These are phyloP conservation scores for Chelidonichthys spinosus DNA, from an alignment of 2,797 vertebrate genomes.

Conservation along the genomic window DNA sequence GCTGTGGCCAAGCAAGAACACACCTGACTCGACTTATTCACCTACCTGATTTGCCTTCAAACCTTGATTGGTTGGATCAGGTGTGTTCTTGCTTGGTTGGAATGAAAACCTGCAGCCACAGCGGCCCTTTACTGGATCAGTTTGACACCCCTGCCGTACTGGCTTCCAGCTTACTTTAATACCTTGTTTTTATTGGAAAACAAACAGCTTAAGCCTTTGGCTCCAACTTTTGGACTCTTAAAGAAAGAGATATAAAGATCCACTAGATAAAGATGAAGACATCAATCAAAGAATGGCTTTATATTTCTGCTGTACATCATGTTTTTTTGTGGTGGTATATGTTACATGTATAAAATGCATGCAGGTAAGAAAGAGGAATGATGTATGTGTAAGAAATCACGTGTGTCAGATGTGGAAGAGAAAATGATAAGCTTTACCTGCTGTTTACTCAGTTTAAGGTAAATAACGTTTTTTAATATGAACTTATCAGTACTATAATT, in stretches of 20 bases:
- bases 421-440: constrained; percentile 4
- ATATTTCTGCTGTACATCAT: constrained; percentile 8
- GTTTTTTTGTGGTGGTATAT: background rate
- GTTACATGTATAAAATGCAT: background rate
- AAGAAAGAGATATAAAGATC: background rate
- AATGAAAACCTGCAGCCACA: too few relatives aligned
- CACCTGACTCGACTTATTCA: too few relatives aligned
- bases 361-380: constrained; percentile 13
- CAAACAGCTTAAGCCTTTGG: background rate
- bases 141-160: too few relatives aligned
- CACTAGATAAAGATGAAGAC: background rate
- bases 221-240: background rate
- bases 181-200: background rate
- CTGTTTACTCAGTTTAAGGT: too few relatives aligned
- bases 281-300: background rate
- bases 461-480: too few relatives aligned
- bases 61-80: too few relatives aligned
- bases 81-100: too few relatives aligned
- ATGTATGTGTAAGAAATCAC: constrained; percentile 26
- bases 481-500: too few relatives aligned
- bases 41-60: too few relatives aligned
- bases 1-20: too few relatives aligned
- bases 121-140: too few relatives aligned
- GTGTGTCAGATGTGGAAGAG: constrained; percentile 28
- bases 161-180: background rate